Base-by-base conservation (phyloP, 2,888 invertebrate genomes). In the Ethmia dodecea region DNA sequence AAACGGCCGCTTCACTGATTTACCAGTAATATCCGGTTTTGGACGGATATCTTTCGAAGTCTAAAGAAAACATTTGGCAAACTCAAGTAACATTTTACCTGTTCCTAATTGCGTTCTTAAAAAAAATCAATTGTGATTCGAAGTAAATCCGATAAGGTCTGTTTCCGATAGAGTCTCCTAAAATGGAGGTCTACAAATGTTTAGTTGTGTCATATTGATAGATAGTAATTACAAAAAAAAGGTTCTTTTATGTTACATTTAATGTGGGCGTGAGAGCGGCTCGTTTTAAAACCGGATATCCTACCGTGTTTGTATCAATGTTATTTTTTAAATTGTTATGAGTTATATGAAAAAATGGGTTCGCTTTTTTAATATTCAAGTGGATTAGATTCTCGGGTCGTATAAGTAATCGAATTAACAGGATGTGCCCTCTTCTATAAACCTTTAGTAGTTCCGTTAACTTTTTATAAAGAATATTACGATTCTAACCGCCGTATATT, bases 241-340 rank as follows among this genome's bases (percentile, higher is more conserved):
- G 52, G 40, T 44, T 40, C 45, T 40, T 48, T 50, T 43, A 22
- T 37, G 14, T 32, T 35, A 55, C 49, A 54, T 47, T 47, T 44
- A 15, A 20, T 31, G 69, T 58, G 60, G 75, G 77, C 77, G 81
- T 80, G 78, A 71, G 79, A 59, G 10, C 11, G 4, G 12, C 6
- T 6, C 64, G 59, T 49, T 48, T 49, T 58, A 64, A 64, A 59
- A 66, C 74, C 78, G 81, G 81, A 83, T 77, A 76, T 81, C 80
- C 80, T 64, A 42, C 52, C 55, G 52, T 48, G 36, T 64, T 69
- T 63, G 65, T 68, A 64, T 68, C 64, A 63, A 58, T 28, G 20
- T 35, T 35, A 20, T 28, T 28, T 25, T 25, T 26, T 12, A 22
- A 15, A 36, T 28, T 27, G 6, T 25, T 25, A 11, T 12, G 15